A percentile compares a stretch with the other conserved stretches of the same genome.
These are phyloP conservation scores for Dascillus cervinus DNA, from an alignment of 2,888 invertebrate species.

Conservation along the genomic window DNA sequence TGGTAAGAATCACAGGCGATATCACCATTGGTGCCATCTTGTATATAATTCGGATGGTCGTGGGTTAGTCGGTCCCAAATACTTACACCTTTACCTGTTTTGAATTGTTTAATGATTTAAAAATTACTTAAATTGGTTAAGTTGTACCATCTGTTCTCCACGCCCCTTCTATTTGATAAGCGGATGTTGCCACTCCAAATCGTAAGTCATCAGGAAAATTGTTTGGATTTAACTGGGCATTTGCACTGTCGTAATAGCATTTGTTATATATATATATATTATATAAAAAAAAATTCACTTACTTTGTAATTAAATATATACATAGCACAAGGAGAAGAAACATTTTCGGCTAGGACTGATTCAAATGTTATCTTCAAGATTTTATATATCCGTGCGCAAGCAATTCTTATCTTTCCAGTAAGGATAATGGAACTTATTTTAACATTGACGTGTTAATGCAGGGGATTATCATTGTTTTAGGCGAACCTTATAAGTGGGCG, in stretches of 20 bases:
- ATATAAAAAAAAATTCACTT: not conserved
- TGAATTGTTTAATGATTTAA: not conserved
- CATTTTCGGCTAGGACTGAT: too few species aligned
- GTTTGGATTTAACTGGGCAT: not conserved
- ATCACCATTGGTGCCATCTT: conserved; percentile 53
- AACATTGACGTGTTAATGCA: too few species aligned
- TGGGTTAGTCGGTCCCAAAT: conserved; percentile 54
- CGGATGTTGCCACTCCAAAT: conserved; percentile 33
- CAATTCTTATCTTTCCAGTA: too few species aligned
- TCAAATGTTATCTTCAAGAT: too few species aligned
- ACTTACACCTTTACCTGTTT: conserved; percentile 54
- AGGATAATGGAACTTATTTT: too few species aligned
- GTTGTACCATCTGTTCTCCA: conserved; percentile 35
- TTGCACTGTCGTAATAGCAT: not conserved
- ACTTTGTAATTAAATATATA: not conserved
- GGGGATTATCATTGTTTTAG: too few species aligned
- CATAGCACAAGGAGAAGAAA: not conserved
- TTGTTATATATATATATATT: too few species aligned
- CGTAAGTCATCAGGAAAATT: conserved; percentile 29
- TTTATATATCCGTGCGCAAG: too few species aligned
- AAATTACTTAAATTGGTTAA: conserved; percentile 1
- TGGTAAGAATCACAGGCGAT: conserved; percentile 64
- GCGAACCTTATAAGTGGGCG: too few species aligned
- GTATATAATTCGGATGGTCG: conserved; percentile 45
- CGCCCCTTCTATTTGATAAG: conserved; percentile 38